Conservation (phyloP, 2,113 vertebrate genomes). For the Micromys minutus region DNA sequence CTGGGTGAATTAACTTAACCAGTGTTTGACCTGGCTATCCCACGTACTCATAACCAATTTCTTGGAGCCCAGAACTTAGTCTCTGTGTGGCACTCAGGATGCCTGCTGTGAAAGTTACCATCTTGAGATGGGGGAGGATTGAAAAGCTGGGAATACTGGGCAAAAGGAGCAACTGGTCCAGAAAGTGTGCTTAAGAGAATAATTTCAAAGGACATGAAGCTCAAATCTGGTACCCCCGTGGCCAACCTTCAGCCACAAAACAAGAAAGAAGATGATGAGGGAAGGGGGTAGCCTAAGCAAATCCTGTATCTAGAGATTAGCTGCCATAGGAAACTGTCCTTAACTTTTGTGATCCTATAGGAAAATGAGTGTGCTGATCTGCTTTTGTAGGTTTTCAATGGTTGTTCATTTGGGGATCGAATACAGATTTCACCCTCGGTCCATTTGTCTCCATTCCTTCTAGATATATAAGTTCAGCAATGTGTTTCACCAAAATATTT, state of each 20-base stretch:
- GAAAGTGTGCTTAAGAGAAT: neutral
- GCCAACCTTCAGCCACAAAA: neutral
- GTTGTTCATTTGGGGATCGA: neutral
- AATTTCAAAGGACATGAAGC: neutral
- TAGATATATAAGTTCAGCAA: neutral
- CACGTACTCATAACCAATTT: rapidly evolving
- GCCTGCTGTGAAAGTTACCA: no score
- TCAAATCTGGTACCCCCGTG: neutral
- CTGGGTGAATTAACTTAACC: neutral
- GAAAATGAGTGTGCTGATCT: neutral
- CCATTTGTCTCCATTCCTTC: neutral
- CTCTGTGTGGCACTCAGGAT: no score
- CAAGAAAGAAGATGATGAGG: neutral
- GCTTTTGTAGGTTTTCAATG: neutral
- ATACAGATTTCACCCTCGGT: neutral
- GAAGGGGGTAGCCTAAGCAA: neutral
- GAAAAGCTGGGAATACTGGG: neutral
- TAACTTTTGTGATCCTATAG: neutral
- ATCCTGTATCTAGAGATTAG: neutral
- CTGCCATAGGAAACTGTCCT: neutral
- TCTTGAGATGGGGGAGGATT: neutral
- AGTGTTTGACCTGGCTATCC: no score
- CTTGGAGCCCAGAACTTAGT: neutral
- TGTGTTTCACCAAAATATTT: neutral
- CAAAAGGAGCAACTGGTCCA: neutral